Percentiles rank a stretch among this genome's conserved stretches.
phyloP scores from a whole-genome alignment of 2,888 invertebrate species.

The Dasypolia templi region DNA sequence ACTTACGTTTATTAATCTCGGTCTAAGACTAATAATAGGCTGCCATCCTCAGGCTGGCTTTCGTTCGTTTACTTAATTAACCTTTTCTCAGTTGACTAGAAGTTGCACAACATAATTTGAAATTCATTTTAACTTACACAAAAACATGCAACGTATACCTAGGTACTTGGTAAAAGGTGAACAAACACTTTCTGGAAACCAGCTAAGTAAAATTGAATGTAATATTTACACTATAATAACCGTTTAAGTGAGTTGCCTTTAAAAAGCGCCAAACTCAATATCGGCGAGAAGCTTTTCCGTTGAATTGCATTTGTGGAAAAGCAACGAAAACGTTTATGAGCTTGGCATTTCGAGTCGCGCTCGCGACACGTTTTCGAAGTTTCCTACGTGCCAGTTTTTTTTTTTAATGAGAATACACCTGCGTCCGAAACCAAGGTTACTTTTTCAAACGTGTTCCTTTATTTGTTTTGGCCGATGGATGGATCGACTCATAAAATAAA shows the following conservation, averaged over 20 bases:
- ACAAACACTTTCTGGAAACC: background rate
- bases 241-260: conserved; percentile 40
- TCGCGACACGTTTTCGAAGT: background rate
- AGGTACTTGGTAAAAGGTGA: background rate
- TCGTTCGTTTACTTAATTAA: conserved; percentile 1
- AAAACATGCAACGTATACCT: background rate
- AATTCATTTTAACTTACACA: background rate
- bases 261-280: conserved; percentile 42
- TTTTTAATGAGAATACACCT: conserved; percentile 20
- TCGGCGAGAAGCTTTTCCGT: conserved; percentile 40
- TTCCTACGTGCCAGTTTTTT: conserved; percentile 27
- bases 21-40: background rate
- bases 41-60: background rate
- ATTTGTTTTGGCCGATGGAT: conserved; percentile 22
- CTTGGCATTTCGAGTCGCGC: conserved; percentile 32
- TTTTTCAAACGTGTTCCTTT: conserved; percentile 12
- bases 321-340: conserved; percentile 45
- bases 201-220: conserved; percentile 19
- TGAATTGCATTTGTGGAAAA: conserved; percentile 48
- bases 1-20: background rate
- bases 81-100: background rate
- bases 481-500: conserved; percentile 11
- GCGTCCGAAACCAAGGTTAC: background rate
- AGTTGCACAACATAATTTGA: background rate
- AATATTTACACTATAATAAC: conserved; percentile 21